phyloP scores from a whole-genome alignment of 2,113 vertebrate genomes.

The Rallus limicola region DNA sequence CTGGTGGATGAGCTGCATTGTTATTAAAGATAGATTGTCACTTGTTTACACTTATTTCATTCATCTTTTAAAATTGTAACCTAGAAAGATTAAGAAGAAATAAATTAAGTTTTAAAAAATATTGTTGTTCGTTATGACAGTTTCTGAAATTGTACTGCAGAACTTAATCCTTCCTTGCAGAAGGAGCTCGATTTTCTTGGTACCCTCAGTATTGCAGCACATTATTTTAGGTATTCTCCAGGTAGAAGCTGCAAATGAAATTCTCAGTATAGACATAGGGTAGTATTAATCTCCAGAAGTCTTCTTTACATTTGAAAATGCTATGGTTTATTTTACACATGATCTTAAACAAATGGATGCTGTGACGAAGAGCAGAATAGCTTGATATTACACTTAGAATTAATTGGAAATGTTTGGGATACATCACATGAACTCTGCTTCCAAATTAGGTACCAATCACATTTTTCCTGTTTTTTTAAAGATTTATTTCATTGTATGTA shows the following conservation, averaged over 20 bases:
- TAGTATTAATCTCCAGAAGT: not conserved
- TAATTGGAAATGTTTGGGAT: not conserved
- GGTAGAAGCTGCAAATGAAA: not conserved
- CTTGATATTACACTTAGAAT: not conserved
- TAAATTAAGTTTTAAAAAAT: not conserved
- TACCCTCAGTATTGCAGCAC: not conserved
- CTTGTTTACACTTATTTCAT: constrained; percentile 30
- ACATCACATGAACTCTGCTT: not conserved
- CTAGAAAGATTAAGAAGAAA: not conserved
- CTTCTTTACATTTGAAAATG: not conserved
- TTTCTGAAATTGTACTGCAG: not conserved
- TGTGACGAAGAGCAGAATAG: not conserved
- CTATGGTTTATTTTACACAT: not conserved
- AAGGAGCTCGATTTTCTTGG: not conserved
- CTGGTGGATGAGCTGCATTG: not conserved
- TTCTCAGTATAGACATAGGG: not conserved
- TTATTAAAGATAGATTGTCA: constrained; percentile 35
- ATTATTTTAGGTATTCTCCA: not conserved
- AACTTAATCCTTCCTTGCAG: not conserved
- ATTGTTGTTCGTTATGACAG: not conserved
- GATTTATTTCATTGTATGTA: not conserved
- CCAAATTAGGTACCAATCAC: not conserved
- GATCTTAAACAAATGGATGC: not conserved
- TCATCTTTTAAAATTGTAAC: constrained; percentile 13
- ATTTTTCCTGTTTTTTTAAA: not conserved